These are phyloP conservation scores for Busseola fusca DNA, from an alignment of 2,888 invertebrate species.

Conservation along the genomic window DNA sequence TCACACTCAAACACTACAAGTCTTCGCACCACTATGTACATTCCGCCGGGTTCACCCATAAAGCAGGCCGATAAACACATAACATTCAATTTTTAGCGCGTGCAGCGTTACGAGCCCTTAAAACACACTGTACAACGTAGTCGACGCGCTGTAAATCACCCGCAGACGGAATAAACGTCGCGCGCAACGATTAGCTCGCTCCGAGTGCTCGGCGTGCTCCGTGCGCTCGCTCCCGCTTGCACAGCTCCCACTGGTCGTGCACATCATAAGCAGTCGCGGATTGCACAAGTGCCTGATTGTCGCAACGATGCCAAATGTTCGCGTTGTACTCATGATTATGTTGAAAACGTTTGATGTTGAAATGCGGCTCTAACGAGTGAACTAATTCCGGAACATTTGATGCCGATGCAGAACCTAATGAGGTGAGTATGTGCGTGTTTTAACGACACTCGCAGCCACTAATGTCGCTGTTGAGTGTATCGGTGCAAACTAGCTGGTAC, in stretches of 20 bases:
- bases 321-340: constrained; percentile 50
- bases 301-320: constrained; percentile 46
- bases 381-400: constrained; percentile 39
- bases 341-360: constrained; percentile 53
- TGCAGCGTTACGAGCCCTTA: constrained; percentile 9
- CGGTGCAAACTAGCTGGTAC: background rate
- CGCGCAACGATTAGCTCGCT: constrained; percentile 49
- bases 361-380: constrained; percentile 41
- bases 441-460: background rate
- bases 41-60: constrained; percentile 18
- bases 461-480: background rate
- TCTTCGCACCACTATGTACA: constrained; percentile 4
- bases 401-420: constrained; percentile 25
- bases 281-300: constrained; percentile 48
- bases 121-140: constrained; percentile 40
- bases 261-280: constrained; percentile 38
- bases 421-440: constrained; percentile 11
- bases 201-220: constrained; percentile 18
- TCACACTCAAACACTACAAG: constrained; percentile 2
- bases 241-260: constrained; percentile 8
- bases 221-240: constrained; percentile 13
- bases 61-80: constrained; percentile 21
- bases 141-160: constrained; percentile 49
- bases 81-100: constrained; percentile 27
- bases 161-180: constrained; percentile 56